Evolutionary conservation across 2,888 invertebrate genomes (phyloP), one percentile per base, ranked within the genome.

Genomic region (Hartigia nigra): DNA sequence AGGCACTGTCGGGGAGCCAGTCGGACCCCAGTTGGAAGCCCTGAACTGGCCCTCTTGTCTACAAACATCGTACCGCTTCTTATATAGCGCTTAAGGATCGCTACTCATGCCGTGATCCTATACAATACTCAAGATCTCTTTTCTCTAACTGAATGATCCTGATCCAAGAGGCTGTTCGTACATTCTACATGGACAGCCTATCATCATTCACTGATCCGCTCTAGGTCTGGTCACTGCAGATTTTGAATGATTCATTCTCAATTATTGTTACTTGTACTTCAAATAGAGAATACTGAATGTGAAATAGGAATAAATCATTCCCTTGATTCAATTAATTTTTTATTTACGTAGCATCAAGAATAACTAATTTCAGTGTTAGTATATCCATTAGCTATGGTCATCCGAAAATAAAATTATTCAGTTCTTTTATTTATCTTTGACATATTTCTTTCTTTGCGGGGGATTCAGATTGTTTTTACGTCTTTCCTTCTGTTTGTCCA

Each of bases 11-110:
- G 84, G 86, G 86, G 88, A 86, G 86, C 86, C 84, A 83, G 83
- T 79, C 81, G 84, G 83, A 82, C 82, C 55, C 55, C 55, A 55
- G 55, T 55, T 55, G 72, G 31, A 72, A 31, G 12, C 55, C 55
- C 55, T 23, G 55, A 55, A 55, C 55, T 55, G 55, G 31, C 72
- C 72, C 31, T 32, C 87, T 85, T 89, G 90, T 89, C 88, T 84
- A 88, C 87, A 90, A 90, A 89, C 90, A 90, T 84, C 84, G 81
- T 72, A 72, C 72, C 72, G 72, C 32, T 72, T 31, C 72, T 55
- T 55, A 55, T 55, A 55, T 23, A 55, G 23, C 55, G 23, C 55
- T 55, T 55, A 55, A 55, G 55, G 55, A 55, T 55, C 23, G 84
- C 84, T 84, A 85, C 86, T 84, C 86, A 82, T 84, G 82, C 81